These are phyloP conservation scores for Malacoctenus gilli DNA, from an alignment of 2,797 vertebrate species.

Conservation along the genomic window DNA sequence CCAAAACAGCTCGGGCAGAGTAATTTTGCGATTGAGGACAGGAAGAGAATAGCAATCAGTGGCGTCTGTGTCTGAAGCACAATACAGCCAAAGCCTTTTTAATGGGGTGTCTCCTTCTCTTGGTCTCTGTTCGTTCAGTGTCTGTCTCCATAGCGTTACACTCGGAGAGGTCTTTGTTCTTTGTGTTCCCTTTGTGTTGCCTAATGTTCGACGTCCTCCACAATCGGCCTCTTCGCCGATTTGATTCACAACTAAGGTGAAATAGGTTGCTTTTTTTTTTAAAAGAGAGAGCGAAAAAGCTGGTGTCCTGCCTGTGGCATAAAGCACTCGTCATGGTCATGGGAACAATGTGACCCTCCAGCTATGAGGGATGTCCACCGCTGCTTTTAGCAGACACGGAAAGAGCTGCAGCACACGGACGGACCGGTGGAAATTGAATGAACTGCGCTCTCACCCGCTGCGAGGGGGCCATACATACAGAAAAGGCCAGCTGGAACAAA, in stretches of 20 bases:
- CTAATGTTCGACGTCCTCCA: slow-evolving; percentile 6
- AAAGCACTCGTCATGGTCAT: neutral
- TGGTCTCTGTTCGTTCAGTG: slow-evolving; percentile 31
- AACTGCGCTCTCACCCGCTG: neutral
- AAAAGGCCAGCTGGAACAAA: slow-evolving; percentile 12
- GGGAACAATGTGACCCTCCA: slow-evolving; percentile 15
- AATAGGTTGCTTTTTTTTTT: slow-evolving; percentile 31
- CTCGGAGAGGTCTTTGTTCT: neutral
- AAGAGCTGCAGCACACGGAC: slow-evolving; percentile 7
- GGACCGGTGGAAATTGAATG: slow-evolving; percentile 23
- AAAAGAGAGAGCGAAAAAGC: no score
- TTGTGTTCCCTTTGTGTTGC: slow-evolving; percentile 26
- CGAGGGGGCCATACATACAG: neutral
- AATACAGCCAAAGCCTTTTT: slow-evolving; percentile 14
- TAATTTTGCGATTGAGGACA: slow-evolving; percentile 24
- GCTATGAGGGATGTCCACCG: neutral
- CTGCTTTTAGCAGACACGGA: slow-evolving; percentile 16
- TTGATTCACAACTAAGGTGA: slow-evolving; percentile 19
- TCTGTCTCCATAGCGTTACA: slow-evolving; percentile 20
- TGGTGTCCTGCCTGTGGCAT: slow-evolving; percentile 4
- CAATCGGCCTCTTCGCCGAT: slow-evolving; percentile 16
- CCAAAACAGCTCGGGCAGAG: slow-evolving; percentile 21
- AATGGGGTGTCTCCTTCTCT: slow-evolving; percentile 11
- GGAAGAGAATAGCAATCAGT: slow-evolving; percentile 32
- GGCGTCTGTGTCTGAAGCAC: slow-evolving; percentile 19